phyloP scores from a whole-genome alignment of 1,140 invertebrate species.

The Ceratitis capitata region DNA sequence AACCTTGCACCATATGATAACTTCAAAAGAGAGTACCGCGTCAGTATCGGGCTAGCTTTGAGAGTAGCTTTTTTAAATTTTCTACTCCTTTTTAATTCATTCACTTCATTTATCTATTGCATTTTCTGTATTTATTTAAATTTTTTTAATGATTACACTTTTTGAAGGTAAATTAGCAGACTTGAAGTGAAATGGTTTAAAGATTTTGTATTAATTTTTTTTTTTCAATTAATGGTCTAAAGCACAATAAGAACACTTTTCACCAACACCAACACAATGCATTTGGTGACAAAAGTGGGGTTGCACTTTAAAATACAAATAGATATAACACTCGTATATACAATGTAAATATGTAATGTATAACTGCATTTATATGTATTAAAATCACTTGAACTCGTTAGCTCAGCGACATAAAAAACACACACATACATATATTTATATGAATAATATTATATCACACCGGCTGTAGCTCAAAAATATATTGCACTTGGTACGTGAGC shows the following conservation, averaged over 20 bases:
- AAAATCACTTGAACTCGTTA: constrained; percentile 25
- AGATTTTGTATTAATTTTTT: neutral
- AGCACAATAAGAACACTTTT: neutral
- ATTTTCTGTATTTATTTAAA: neutral
- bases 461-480: neutral
- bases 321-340: too few relatives aligned
- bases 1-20: neutral
- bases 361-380: neutral
- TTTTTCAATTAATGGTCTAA: neutral
- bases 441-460: too few relatives aligned
- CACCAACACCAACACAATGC: neutral
- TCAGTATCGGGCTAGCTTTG: neutral
- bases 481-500: neutral
- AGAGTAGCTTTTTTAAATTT: neutral
- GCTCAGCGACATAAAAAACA: neutral
- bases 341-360: neutral
- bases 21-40: neutral
- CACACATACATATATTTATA: too few relatives aligned
- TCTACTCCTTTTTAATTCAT: neutral
- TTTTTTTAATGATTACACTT: neutral
- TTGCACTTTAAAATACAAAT: too few relatives aligned
- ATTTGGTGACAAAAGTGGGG: neutral
- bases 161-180: neutral
- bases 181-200: neutral
- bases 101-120: neutral